Evolutionary conservation across 1,140 invertebrate genomes (phyloP).

Genomic region (Trichogramma pretiosum): DNA sequence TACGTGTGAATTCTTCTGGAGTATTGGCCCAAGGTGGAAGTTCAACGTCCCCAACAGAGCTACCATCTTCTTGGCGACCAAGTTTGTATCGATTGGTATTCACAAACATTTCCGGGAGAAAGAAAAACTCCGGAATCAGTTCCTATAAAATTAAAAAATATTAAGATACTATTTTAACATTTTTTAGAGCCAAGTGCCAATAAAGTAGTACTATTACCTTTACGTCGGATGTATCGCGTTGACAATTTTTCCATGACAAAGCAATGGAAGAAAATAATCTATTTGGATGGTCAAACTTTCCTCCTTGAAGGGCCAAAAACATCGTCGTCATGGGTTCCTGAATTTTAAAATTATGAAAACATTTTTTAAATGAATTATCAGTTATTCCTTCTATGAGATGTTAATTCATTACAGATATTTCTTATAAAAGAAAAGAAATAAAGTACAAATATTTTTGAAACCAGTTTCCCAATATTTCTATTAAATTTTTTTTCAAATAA

Average conservation of each 20-base stretch:
- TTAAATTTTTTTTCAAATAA: no score
- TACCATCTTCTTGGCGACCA: constrained; percentile 80
- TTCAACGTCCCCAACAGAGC: constrained; percentile 74
- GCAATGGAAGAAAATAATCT: constrained; percentile 89
- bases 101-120: constrained; percentile 97
- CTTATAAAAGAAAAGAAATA: background rate
- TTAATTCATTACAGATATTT: background rate
- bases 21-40: constrained; percentile 93
- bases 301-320: constrained; percentile 96
- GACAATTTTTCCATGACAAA: constrained; percentile 96
- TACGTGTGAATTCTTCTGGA: constrained; percentile 93
- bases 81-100: constrained; percentile 83
- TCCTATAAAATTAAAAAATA: constrained; percentile 54
- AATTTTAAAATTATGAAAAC: constrained; percentile 20
- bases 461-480: no score
- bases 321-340: constrained; percentile 97
- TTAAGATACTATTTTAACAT: background rate
- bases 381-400: no score
- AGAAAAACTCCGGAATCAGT: constrained; percentile 97
- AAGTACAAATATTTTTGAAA: background rate
- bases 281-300: constrained; percentile 98
- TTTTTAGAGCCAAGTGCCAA: no score
- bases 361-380: no score
- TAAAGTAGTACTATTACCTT: constrained; percentile 65
- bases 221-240: constrained; percentile 95